These are phyloP conservation scores for Calliopsis andreniformis DNA, from an alignment of 1,140 invertebrate genomes.

Conservation along the genomic window DNA sequence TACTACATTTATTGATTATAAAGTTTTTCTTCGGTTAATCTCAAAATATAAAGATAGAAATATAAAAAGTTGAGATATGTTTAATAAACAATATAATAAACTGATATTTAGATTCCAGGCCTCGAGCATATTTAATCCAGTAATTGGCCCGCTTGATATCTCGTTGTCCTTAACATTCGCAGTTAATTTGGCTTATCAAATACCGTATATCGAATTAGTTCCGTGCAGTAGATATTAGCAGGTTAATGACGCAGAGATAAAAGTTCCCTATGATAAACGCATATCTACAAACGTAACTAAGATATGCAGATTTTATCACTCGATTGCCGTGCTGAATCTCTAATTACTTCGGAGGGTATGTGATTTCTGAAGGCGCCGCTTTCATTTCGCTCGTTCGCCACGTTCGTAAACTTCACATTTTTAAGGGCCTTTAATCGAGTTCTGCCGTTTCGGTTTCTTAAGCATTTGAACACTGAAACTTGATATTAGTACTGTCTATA, in stretches of 20 bases:
- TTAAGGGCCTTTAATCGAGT: not conserved
- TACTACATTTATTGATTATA: too few species aligned
- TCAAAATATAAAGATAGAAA: too few species aligned
- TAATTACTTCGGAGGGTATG: conserved; percentile 27
- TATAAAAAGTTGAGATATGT: too few species aligned
- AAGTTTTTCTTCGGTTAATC: too few species aligned
- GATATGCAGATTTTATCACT: conserved; percentile 47
- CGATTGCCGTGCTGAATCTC: conserved; percentile 33
- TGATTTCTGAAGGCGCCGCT: conserved; percentile 6
- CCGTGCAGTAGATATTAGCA: conserved; percentile 1
- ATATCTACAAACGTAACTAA: conserved; percentile 19
- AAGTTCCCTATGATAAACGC: conserved; percentile 25
- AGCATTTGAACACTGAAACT: not conserved
- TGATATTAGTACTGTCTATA: not conserved
- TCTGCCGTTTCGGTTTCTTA: not conserved
- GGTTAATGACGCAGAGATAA: conserved; percentile 13
- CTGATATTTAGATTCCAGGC: too few species aligned
- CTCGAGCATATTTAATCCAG: too few species aligned
- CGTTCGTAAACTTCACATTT: conserved; percentile 22
- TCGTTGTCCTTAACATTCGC: too few species aligned
- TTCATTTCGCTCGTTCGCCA: not conserved
- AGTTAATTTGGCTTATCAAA: conserved; percentile 10
- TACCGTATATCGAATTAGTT: conserved; percentile 25
- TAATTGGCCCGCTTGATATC: too few species aligned
- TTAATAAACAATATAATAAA: too few species aligned